Base-by-base conservation (phyloP, 2,113 vertebrate species). In the Murina feae region DNA sequence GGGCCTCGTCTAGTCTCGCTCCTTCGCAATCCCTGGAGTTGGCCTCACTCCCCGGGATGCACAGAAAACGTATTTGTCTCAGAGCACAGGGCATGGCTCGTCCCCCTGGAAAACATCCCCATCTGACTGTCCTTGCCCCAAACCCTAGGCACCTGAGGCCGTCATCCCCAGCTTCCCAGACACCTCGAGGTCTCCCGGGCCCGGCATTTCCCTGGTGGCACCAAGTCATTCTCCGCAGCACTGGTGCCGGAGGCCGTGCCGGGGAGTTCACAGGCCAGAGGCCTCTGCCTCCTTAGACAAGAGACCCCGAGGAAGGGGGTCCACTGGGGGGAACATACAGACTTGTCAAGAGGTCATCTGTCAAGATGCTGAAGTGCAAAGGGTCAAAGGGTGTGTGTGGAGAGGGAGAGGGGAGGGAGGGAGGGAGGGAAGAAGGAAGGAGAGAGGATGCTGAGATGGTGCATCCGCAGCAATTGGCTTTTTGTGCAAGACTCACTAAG, bases 1-100 rank as follows among this genome's bases (percentile, higher is more conserved):
- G 1, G 0, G 2, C 18, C n/a, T 16, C 1, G 17, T 65, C 44
- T 13, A 14, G 0, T 35, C 44, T 20, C 1, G 0, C 17, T 83
- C 42, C 37, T 69, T 71, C 30, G 74, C 4, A 5, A 49, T 13
- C 60, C 69, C 71, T 8, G 2, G 32, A 49, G 23, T 2, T 13
- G n/a, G 53, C 68, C 20, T 53, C 37, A 16, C 49, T 69, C 6
- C 39, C 14, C 0, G 0, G 42, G 58, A 23, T 0, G 30, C 37
- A 60, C 2, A 3, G 32, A 28, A 71, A 80, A 69, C 7, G 7
- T 2, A 0, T 25, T 17, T 47, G 42, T 66, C 55, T 10, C 25
- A 84, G 55, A 23, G 32, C 49, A 6, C 0, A 1, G 0, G 28
- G 25, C 72, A 23, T 17, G 37, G 39, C n/a, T 10, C 2, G 5